A percentile compares a stretch with the other conserved stretches of the same genome.
Evolutionary conservation across 1,140 invertebrate genomes (phyloP).

Genomic region (Pomacea maculata): DNA sequence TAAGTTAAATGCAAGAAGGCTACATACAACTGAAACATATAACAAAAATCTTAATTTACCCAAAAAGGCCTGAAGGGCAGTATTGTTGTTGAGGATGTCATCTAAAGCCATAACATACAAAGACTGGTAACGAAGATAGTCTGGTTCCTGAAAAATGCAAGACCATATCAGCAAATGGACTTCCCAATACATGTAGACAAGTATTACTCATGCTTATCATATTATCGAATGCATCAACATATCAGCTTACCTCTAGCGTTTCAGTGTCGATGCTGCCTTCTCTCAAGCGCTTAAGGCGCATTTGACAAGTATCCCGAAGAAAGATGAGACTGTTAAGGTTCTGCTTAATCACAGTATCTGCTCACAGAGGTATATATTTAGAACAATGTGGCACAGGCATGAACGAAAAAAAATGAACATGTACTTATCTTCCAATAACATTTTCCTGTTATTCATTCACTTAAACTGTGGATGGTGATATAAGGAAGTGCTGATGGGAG

Average conservation of each 20-base stretch:
- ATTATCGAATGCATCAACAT: slow-evolving; percentile 11
- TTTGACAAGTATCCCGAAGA: slow-evolving; percentile 80
- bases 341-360: slow-evolving; percentile 82
- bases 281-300: slow-evolving; percentile 71
- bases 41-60: slow-evolving; percentile 49
- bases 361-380: slow-evolving; percentile 21
- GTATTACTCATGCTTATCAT: not conserved
- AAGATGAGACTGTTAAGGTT: slow-evolving; percentile 89
- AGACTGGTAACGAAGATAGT: slow-evolving; percentile 65
- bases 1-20: not conserved
- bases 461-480: no score
- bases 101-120: slow-evolving; percentile 78
- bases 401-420: not conserved
- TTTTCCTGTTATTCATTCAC: no score
- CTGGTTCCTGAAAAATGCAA: slow-evolving; percentile 40
- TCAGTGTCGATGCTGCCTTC: slow-evolving; percentile 62
- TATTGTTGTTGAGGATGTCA: slow-evolving; percentile 82
- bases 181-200: not conserved
- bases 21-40: not conserved
- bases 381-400: not conserved
- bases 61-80: slow-evolving; percentile 83
- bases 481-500: no score
- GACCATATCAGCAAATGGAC: not conserved
- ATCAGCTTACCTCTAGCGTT: slow-evolving; percentile 37
- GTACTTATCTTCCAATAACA: no score